These are phyloP conservation scores for Halcyon badia DNA, from an alignment of 2,797 vertebrate species.

Conservation along the genomic window DNA sequence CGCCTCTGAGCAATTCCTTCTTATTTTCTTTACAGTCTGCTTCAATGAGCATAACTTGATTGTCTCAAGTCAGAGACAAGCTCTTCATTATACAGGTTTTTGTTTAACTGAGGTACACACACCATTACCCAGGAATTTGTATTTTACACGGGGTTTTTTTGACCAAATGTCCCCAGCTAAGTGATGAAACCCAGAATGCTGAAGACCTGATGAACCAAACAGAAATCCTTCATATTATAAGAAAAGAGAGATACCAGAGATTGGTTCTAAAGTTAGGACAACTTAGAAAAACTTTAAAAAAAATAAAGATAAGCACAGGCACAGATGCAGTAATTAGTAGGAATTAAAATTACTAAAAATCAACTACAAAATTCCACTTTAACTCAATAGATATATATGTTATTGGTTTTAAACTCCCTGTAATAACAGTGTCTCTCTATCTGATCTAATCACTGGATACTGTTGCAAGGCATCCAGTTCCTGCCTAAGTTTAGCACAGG, in stretches of 20 bases:
- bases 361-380: background rate
- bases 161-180: background rate
- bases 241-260: background rate
- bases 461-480: background rate
- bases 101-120: background rate
- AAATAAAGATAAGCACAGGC: background rate
- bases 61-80: background rate
- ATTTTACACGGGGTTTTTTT: background rate
- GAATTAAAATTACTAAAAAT: background rate
- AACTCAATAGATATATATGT: background rate
- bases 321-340: rapidly evolving
- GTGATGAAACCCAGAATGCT: background rate
- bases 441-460: background rate
- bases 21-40: background rate
- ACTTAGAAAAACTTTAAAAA: background rate
- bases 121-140: background rate
- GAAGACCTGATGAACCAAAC: background rate
- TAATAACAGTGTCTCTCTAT: background rate
- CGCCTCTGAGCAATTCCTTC: background rate
- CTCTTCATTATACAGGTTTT: rapidly evolving
- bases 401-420: background rate
- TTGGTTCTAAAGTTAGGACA: background rate
- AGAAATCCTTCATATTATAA: background rate
- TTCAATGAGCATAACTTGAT: background rate
- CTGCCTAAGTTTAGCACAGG: background rate